A percentile compares a stretch with the other conserved stretches of the same genome.
Conservation (phyloP, 2,113 vertebrate genomes). For the Hippopotamus amphibius region DNA sequence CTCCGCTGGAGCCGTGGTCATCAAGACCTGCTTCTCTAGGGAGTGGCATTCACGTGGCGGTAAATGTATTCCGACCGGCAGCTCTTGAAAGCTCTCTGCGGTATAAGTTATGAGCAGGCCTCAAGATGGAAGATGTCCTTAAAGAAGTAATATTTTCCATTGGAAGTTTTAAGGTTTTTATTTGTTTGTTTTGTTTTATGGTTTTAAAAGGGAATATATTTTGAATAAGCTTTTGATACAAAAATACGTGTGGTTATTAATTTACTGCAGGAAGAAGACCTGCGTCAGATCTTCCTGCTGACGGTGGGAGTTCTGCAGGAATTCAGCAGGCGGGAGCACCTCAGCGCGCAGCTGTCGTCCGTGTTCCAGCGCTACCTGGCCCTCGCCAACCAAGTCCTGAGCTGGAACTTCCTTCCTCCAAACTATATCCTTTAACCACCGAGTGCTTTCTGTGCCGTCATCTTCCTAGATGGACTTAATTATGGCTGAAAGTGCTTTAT, state of each 20-base stretch:
- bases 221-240: not conserved
- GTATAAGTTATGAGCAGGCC: not conserved
- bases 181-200: slow-evolving; percentile 43
- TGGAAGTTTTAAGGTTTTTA: slow-evolving; percentile 62
- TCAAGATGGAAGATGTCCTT: slow-evolving; percentile 62
- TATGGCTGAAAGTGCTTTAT: not conserved
- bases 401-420: slow-evolving; percentile 99
- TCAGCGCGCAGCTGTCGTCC: slow-evolving; percentile 97
- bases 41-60: not conserved
- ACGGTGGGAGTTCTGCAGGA: slow-evolving; percentile 99
- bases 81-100: not conserved
- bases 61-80: not conserved
- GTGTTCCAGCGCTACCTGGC: slow-evolving; percentile 99
- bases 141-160: slow-evolving; percentile 52
- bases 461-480: not conserved
- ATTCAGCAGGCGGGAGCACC: slow-evolving; percentile 96
- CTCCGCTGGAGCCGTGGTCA: slow-evolving; percentile 64
- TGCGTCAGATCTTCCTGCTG: slow-evolving; percentile 97
- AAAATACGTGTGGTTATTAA: slow-evolving; percentile 69
- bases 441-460: slow-evolving; percentile 6
- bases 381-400: slow-evolving; percentile 98
- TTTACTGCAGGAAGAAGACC: slow-evolving; percentile 93
- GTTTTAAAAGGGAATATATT: slow-evolving; percentile 45
- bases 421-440: slow-evolving; percentile 96
- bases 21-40: not conserved